These are phyloP conservation scores for Branchinecta sandiegonensis DNA, from an alignment of 2,888 invertebrate species.

Conservation along the genomic window DNA sequence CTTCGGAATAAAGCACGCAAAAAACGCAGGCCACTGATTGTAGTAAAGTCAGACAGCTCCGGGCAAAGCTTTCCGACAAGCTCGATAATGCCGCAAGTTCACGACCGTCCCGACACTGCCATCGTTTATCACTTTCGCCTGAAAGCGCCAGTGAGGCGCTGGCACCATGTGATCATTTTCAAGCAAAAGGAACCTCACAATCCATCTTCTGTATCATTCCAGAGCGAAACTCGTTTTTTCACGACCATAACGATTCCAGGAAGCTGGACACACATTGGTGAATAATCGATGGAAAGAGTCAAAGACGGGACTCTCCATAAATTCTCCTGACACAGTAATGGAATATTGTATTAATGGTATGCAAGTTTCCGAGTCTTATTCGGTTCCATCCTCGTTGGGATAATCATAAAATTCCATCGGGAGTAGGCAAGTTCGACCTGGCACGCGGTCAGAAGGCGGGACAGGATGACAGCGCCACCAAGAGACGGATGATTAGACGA, in stretches of 20 bases:
- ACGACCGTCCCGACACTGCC: not conserved
- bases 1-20: no score
- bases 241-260: not conserved
- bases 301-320: conserved; percentile 7
- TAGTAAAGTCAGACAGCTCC: no score
- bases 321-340: conserved; percentile 14
- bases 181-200: not conserved
- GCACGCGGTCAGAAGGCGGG: no score
- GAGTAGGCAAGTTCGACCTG: not conserved
- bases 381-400: not conserved
- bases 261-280: conserved; percentile 14
- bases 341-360: conserved; percentile 9
- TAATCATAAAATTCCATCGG: conserved; percentile 14
- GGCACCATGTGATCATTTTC: not conserved
- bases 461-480: no score
- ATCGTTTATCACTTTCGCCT: not conserved
- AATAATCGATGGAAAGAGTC: conserved; percentile 7
- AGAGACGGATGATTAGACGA: no score
- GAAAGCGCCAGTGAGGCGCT: not conserved
- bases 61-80: no score
- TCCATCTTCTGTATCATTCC: conserved; percentile 9
- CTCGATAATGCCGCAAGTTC: no score
- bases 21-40: no score
- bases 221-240: conserved; percentile 12
- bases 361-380: conserved; percentile 3